These are phyloP conservation scores for Pandion haliaetus DNA, from an alignment of 2,113 vertebrate genomes.

Conservation along the genomic window DNA sequence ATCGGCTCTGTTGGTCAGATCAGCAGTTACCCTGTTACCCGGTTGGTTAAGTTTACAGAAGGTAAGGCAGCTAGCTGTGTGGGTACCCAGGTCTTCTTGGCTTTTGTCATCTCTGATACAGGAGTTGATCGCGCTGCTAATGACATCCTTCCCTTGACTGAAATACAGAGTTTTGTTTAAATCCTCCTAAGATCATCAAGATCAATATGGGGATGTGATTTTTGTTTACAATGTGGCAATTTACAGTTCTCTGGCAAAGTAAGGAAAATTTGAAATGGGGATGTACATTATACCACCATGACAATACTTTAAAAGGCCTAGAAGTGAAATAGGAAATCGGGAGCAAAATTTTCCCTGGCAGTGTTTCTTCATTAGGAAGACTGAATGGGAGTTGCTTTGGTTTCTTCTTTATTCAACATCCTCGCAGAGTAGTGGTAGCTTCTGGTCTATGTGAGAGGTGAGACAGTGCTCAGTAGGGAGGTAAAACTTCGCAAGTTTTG, in stretches of 20 bases:
- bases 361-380: background rate
- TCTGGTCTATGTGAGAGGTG: background rate
- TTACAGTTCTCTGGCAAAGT: background rate
- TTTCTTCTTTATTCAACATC: background rate
- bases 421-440: background rate
- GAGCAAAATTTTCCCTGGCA: background rate
- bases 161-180: background rate
- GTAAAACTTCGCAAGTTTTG: background rate
- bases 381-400: background rate
- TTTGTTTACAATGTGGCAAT: background rate
- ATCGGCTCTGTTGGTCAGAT: background rate
- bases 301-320: background rate
- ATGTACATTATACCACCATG: background rate
- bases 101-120: background rate
- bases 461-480: background rate
- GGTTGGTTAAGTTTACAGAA: background rate
- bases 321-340: background rate
- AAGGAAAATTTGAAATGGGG: background rate
- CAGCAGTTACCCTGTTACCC: background rate
- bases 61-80: background rate
- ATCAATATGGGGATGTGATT: background rate
- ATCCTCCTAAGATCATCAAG: background rate
- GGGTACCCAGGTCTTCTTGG: background rate
- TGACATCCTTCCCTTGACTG: background rate
- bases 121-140: background rate